phyloP scores from a whole-genome alignment of 2,797 vertebrate genomes.

The Eospalax fontanierii region DNA sequence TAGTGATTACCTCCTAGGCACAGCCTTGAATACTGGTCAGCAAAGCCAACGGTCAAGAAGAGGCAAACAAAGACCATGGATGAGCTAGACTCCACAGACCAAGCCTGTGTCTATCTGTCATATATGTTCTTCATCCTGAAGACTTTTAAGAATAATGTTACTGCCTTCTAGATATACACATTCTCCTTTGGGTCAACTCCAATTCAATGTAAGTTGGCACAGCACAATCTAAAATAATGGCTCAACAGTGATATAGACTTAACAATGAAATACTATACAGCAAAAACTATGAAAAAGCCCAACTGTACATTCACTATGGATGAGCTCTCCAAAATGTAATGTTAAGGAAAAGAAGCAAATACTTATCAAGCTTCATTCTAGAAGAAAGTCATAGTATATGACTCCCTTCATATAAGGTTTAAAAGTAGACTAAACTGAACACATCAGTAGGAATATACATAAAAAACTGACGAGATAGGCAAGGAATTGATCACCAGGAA shows the following conservation, averaged over 20 bases:
- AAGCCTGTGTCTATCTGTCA: background rate
- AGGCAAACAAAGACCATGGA: background rate
- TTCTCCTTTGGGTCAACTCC: background rate
- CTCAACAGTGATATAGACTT: background rate
- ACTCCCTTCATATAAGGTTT: slow-evolving; percentile 33
- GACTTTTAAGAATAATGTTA: background rate
- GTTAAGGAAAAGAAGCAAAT: background rate
- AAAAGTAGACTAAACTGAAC: slow-evolving; percentile 27
- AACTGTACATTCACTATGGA: background rate
- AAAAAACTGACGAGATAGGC: background rate
- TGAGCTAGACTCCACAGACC: background rate
- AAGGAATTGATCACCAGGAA: slow-evolving; percentile 19
- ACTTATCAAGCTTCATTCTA: background rate
- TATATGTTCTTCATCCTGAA: background rate
- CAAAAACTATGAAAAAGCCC: slow-evolving; percentile 7
- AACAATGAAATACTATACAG: background rate
- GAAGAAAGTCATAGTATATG: background rate
- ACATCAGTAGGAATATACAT: background rate
- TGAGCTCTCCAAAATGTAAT: background rate
- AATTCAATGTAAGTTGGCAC: background rate
- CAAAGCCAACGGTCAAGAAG: background rate
- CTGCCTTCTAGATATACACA: background rate
- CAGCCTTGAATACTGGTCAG: background rate
- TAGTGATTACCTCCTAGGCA: background rate
- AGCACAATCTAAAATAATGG: background rate